Conservation (phyloP, 1,140 invertebrate species). For the Acromyrmex echinatior region DNA sequence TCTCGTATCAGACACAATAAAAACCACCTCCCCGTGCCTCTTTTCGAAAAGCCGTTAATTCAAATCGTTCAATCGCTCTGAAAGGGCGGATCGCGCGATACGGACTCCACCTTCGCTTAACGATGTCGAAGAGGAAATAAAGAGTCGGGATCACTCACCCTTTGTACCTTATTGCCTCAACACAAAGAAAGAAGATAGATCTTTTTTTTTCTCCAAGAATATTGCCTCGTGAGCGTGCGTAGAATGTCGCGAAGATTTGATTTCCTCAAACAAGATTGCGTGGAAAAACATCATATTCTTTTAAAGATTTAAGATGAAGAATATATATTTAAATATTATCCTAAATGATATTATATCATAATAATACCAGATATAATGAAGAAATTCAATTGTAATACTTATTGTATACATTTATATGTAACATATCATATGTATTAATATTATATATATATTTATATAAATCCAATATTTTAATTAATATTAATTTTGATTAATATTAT, state of each 20-base stretch:
- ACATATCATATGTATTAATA: too few species aligned
- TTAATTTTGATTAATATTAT: not conserved
- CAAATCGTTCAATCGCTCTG: slow-evolving; percentile 76
- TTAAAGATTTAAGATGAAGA: slow-evolving; percentile 4
- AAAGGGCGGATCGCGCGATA: slow-evolving; percentile 61
- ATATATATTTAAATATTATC: not conserved
- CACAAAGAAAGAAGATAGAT: slow-evolving; percentile 16
- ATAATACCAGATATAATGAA: not conserved
- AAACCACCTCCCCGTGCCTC: slow-evolving; percentile 48
- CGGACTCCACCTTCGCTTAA: slow-evolving; percentile 65
- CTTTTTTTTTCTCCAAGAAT: slow-evolving; percentile 17
- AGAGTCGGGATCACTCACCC: slow-evolving; percentile 36
- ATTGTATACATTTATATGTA: too few species aligned
- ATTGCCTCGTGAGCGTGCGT: slow-evolving; percentile 6
- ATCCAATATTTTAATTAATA: not conserved
- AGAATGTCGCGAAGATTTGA: slow-evolving; percentile 16
- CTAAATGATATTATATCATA: not conserved
- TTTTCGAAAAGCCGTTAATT: slow-evolving; percentile 71
- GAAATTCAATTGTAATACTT: not conserved
- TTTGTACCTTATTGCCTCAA: slow-evolving; percentile 35
- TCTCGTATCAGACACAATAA: slow-evolving; percentile 73
- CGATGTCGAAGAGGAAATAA: slow-evolving; percentile 67
- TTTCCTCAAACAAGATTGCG: not conserved
- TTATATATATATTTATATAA: too few species aligned
- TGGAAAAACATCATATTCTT: not conserved